A percentile compares a stretch with the other conserved stretches of the same genome.
Conservation (phyloP, 2,113 vertebrate genomes). For the Ginglymostoma cirratum region DNA sequence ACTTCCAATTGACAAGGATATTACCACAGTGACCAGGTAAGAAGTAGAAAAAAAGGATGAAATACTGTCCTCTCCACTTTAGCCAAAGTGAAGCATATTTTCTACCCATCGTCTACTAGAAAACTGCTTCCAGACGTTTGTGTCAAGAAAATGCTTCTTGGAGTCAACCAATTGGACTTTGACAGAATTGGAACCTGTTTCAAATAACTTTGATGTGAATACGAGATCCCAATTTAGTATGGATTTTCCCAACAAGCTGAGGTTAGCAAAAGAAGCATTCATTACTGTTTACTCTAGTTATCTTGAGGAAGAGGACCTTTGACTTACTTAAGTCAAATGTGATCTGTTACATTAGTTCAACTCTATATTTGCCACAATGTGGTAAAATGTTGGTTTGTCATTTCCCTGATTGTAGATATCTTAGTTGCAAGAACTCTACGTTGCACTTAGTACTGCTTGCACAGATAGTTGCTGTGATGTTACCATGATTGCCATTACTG, state of each 20-base stretch:
- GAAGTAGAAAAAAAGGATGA: neutral
- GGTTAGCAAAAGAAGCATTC: neutral
- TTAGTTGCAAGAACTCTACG: neutral
- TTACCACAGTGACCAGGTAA: neutral
- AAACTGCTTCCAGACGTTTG: neutral
- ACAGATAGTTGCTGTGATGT: neutral
- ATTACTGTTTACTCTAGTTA: neutral
- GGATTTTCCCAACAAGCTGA: neutral
- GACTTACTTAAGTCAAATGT: neutral
- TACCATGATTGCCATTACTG: too few relatives aligned
- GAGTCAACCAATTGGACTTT: neutral
- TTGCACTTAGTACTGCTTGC: neutral
- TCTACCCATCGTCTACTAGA: neutral
- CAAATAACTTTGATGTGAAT: neutral
- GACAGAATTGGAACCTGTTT: neutral
- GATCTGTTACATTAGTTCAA: neutral
- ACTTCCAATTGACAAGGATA: neutral
- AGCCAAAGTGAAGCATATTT: neutral
- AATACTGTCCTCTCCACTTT: neutral
- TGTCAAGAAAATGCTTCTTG: neutral
- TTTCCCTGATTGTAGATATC: neutral
- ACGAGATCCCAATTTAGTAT: neutral
- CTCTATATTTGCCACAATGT: neutral
- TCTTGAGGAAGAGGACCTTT: neutral
- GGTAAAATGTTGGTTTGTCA: neutral